Evolutionary conservation across 2,113 vertebrate genomes (phyloP).

Genomic region (Amphiprion percula): DNA sequence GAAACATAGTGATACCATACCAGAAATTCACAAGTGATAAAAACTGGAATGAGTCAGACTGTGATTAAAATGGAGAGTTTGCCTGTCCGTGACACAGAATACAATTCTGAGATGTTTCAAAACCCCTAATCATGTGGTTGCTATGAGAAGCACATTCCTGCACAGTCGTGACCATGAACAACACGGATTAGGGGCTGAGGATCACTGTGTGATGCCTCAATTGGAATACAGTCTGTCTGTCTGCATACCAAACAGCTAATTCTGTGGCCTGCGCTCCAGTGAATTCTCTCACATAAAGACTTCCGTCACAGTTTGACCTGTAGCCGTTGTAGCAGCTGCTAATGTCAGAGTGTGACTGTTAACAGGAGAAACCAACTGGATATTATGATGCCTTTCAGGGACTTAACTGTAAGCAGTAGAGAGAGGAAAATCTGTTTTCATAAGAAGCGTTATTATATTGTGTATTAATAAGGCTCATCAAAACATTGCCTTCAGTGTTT

Average conservation of each 20-base stretch:
- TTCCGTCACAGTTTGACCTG: constrained; percentile 46
- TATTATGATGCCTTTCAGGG: background rate
- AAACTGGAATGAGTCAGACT: constrained; percentile 16
- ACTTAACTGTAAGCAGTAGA: background rate
- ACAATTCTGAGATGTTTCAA: constrained; percentile 66
- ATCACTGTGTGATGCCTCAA: constrained; percentile 63
- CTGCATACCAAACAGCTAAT: constrained; percentile 67
- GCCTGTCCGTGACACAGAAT: constrained; percentile 68
- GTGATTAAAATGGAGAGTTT: constrained; percentile 54
- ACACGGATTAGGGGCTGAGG: constrained; percentile 68
- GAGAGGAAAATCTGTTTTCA: background rate
- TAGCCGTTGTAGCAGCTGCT: constrained; percentile 34
- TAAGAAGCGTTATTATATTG: background rate
- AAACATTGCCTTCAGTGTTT: background rate
- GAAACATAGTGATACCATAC: background rate
- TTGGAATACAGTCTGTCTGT: constrained; percentile 56
- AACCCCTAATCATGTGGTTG: constrained; percentile 70
- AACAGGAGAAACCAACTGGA: constrained; percentile 29
- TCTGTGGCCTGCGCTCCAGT: constrained; percentile 13
- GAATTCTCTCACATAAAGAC: constrained; percentile 48
- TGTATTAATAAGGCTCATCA: constrained; percentile 1
- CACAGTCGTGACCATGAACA: constrained; percentile 61
- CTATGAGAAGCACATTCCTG: constrained; percentile 76
- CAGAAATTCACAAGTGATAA: constrained; percentile 21
- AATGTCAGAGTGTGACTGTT: constrained; percentile 16